phyloP scores from a whole-genome alignment of 2,888 invertebrate genomes.

The Elegia similella region DNA sequence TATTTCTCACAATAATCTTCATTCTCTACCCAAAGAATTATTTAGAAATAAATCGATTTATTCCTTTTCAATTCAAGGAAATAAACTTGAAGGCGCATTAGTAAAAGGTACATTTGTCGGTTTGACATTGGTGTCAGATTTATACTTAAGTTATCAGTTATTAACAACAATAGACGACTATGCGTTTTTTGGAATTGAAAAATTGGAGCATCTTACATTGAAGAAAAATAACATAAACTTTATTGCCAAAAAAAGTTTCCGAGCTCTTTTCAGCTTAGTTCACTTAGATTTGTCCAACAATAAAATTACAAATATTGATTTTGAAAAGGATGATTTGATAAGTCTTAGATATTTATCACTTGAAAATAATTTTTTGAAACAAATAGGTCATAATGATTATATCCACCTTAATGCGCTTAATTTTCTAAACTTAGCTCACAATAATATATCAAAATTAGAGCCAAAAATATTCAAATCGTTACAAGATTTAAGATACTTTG shows the following conservation, averaged over 20 bases:
- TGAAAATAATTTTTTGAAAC: constrained; percentile 44
- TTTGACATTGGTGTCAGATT: constrained; percentile 32
- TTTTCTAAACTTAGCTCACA: constrained; percentile 55
- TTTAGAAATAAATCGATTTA: constrained; percentile 48
- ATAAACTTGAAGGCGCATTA: constrained; percentile 47
- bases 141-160: constrained; percentile 51
- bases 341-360: constrained; percentile 43
- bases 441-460: constrained; percentile 48
- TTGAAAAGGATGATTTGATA: constrained; percentile 45
- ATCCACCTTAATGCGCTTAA: constrained; percentile 38
- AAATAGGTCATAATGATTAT: constrained; percentile 44
- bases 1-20: constrained; percentile 51
- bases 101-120: constrained; percentile 54
- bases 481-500: constrained; percentile 43
- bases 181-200: constrained; percentile 48
- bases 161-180: constrained; percentile 48
- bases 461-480: constrained; percentile 45
- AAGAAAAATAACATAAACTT: constrained; percentile 48
- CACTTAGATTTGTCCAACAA: constrained; percentile 56
- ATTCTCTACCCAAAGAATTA: constrained; percentile 41
- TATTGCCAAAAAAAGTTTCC: constrained; percentile 46
- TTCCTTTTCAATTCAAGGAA: constrained; percentile 43
- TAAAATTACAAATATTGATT: constrained; percentile 44
- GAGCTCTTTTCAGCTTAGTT: constrained; percentile 35
- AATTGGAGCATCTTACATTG: constrained; percentile 40